Base-by-base conservation (phyloP, 1,140 invertebrate genomes). In the Drosophila baimaii region DNA sequence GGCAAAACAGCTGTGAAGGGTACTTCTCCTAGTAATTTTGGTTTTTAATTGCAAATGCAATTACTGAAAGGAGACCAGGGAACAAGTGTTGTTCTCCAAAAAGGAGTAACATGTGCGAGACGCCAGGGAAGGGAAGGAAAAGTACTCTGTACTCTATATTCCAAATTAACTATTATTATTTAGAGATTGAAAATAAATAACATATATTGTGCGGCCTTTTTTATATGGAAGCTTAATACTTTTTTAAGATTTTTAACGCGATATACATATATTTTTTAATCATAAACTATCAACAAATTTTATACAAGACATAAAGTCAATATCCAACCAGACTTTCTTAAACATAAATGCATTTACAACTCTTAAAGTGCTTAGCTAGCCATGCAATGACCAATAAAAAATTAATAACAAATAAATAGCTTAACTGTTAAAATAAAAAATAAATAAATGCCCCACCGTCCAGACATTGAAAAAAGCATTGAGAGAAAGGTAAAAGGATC, bases 21-120 rank as follows among this genome's bases (percentile, higher is more conserved):
- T 23, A 21, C 8, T n/a, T n/a, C n/a, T n/a, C n/a, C n/a, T 19
- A 37, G 63, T 25, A 70, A 69, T 49, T 33, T 71, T 5, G 17
- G 51, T 27, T 49, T 49, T 33, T 71, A 85, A 85, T 86, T 85
- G 73, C 47, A 66, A 73, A 37, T 74, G 61, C 54, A 84, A 84
- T 84, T 83, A 80, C 21, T 39, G 9, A 31, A 29, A 19, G 23
- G 1, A 13, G n/a, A 17, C 5, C 2, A 15, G 21, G n/a, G 19
- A 76, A 58, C 73, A 76, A 76, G 73, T 76, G 73, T 29, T 35
- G 19, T 10, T 21, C 9, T 9, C 17, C 9, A 17, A 27, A 10
- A n/a, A n/a, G 15, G n/a, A 35, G 31, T 64, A 41, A 78, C 65
- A 78, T 77, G 55, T 77, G 73, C 23, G 41, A 39, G 73, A 89